These are phyloP conservation scores for Neuroscelio doddi DNA, from an alignment of 2,888 invertebrate genomes.

Conservation along the genomic window DNA sequence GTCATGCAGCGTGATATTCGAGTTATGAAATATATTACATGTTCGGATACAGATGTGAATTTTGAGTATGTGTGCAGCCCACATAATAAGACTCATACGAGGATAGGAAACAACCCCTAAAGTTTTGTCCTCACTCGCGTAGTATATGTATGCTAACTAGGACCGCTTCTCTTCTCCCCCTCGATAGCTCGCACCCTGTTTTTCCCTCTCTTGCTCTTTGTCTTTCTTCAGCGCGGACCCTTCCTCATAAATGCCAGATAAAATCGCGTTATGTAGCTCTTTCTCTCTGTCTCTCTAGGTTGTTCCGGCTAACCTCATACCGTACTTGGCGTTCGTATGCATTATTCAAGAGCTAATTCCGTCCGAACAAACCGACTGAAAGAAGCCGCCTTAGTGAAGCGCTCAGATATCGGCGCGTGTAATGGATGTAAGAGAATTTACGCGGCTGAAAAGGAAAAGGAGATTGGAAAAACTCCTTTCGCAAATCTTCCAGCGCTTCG, in stretches of 20 bases:
- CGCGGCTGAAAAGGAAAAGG: slow-evolving; percentile 32
- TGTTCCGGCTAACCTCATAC: slow-evolving; percentile 42
- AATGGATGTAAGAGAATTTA: slow-evolving; percentile 49
- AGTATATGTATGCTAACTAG: slow-evolving; percentile 37
- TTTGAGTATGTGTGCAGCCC: too few species aligned
- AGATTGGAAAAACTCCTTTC: slow-evolving; percentile 20
- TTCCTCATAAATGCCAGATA: slow-evolving; percentile 64
- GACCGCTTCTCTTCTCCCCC: slow-evolving; percentile 29
- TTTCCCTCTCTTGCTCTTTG: slow-evolving; percentile 26
- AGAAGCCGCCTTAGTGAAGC: slow-evolving; percentile 50
- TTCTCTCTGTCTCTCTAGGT: slow-evolving; percentile 52
- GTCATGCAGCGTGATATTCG: too few species aligned
- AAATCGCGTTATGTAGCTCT: slow-evolving; percentile 60
- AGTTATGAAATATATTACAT: too few species aligned
- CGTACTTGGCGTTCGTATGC: slow-evolving; percentile 55
- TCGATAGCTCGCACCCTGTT: slow-evolving; percentile 1
- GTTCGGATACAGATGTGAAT: too few species aligned
- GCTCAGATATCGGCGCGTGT: slow-evolving; percentile 50
- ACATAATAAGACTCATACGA: slow-evolving; percentile 13
- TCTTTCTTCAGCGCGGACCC: slow-evolving; percentile 46
- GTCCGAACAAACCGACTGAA: slow-evolving; percentile 58
- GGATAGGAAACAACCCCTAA: slow-evolving; percentile 38
- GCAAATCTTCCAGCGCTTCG: slow-evolving; percentile 2
- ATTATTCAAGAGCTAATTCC: slow-evolving; percentile 66
- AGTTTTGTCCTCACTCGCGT: slow-evolving; percentile 33